These are phyloP conservation scores for Xerus inauris DNA, from an alignment of 2,113 vertebrate genomes.

Conservation along the genomic window DNA sequence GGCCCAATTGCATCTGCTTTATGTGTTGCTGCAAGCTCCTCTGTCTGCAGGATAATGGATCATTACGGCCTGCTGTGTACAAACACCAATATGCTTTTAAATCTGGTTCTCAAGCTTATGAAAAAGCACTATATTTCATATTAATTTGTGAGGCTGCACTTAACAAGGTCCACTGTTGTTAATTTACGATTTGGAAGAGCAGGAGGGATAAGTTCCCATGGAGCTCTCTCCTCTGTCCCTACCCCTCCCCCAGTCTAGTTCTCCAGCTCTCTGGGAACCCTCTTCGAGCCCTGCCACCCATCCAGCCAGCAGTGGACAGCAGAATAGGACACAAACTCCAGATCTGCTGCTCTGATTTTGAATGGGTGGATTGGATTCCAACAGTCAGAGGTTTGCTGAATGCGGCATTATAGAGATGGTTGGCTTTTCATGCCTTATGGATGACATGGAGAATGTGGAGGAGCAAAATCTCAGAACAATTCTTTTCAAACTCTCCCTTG, in stretches of 20 bases:
- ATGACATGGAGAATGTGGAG: background rate
- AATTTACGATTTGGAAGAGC: conserved; percentile 82
- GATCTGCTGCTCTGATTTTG: background rate
- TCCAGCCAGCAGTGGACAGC: conserved; percentile 51
- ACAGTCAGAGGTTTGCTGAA: conserved; percentile 8
- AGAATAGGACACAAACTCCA: background rate
- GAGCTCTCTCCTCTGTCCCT: background rate
- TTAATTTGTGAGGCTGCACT: conserved; percentile 90
- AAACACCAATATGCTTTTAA: conserved; percentile 99
- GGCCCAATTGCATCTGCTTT: conserved; percentile 98
- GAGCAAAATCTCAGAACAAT: background rate
- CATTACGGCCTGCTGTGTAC: conserved; percentile 97
- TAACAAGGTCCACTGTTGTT: conserved; percentile 90
- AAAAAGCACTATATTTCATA: conserved; percentile 94
- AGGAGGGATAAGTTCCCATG: conserved; percentile 52
- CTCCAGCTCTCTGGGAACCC: background rate
- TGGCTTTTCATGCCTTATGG: background rate
- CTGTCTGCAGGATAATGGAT: conserved; percentile 96
- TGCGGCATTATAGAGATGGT: background rate
- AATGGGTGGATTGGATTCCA: background rate
- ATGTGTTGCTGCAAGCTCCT: conserved; percentile 93
- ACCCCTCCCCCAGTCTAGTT: background rate
- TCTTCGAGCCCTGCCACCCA: conserved; percentile 5
- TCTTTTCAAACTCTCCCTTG: background rate
- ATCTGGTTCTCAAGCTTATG: conserved; percentile 92